Percentiles rank a stretch among this genome's conserved stretches.
These are phyloP conservation scores for Cynodonichthys magdalenae DNA, from an alignment of 2,797 vertebrate genomes.

Conservation along the genomic window DNA sequence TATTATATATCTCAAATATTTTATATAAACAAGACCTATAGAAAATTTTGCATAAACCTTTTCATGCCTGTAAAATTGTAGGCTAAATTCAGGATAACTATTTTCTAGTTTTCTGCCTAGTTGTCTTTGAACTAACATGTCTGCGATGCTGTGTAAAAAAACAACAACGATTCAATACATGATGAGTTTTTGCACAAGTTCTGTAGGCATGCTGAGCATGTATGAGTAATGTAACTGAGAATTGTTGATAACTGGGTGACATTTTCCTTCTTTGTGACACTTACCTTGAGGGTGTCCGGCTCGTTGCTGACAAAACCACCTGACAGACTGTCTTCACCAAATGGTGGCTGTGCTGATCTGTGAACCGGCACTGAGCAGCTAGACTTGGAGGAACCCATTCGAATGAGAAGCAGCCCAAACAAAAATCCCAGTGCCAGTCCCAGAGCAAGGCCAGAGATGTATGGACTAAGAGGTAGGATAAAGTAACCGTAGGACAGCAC, in stretches of 20 bases:
- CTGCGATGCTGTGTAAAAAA: too few species aligned
- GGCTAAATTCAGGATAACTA: too few species aligned
- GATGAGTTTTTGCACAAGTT: too few species aligned
- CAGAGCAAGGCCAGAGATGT: slow-evolving; percentile 85
- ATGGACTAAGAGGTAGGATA: slow-evolving; percentile 85
- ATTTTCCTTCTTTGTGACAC: slow-evolving; percentile 6
- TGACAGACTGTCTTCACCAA: slow-evolving; percentile 41
- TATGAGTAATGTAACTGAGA: background rate
- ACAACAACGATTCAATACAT: too few species aligned
- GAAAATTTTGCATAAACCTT: too few species aligned
- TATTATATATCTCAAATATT: too few species aligned
- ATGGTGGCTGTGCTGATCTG: slow-evolving; percentile 24
- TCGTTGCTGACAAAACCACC: slow-evolving; percentile 29
- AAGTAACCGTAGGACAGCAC: slow-evolving; percentile 86
- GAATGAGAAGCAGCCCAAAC: slow-evolving; percentile 84
- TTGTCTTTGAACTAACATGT: too few species aligned
- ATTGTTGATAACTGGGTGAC: slow-evolving; percentile 8
- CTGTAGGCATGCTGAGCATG: background rate
- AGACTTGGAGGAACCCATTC: slow-evolving; percentile 65
- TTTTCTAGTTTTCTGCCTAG: too few species aligned
- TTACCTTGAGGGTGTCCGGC: slow-evolving; percentile 79
- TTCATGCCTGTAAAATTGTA: too few species aligned
- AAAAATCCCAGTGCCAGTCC: slow-evolving; percentile 85
- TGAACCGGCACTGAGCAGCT: background rate
- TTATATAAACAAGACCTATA: too few species aligned